These are phyloP conservation scores for Xanthia togata DNA, from an alignment of 2,888 invertebrate species.

Conservation along the genomic window DNA sequence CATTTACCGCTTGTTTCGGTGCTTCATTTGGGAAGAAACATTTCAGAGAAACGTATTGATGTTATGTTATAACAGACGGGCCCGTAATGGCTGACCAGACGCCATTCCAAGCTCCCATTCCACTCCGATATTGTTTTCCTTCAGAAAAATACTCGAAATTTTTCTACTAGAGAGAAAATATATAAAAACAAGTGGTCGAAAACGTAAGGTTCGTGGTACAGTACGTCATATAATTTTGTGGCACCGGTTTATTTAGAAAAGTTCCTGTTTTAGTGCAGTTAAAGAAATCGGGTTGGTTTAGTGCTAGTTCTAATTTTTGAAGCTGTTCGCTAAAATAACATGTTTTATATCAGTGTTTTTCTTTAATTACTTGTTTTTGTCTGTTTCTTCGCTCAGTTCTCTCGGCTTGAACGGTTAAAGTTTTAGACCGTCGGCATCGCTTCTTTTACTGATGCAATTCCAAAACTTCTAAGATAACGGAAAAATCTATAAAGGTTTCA, in stretches of 20 bases:
- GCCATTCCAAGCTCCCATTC: slow-evolving; percentile 64
- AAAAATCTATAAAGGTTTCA: neutral
- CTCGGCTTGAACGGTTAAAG: neutral
- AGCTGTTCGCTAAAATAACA: slow-evolving; percentile 21
- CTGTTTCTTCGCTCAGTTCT: too few relatives aligned
- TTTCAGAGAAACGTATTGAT: slow-evolving; percentile 62
- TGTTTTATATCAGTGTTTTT: slow-evolving; percentile 29
- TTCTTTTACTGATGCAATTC: slow-evolving; percentile 8
- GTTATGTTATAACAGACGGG: slow-evolving; percentile 64
- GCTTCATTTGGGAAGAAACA: slow-evolving; percentile 51
- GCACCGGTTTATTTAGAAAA: slow-evolving; percentile 55
- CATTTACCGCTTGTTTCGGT: slow-evolving; percentile 51
- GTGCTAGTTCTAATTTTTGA: slow-evolving; percentile 48
- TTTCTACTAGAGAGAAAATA: slow-evolving; percentile 53
- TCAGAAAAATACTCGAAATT: slow-evolving; percentile 49
- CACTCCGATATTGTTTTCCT: slow-evolving; percentile 64
- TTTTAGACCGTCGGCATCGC: slow-evolving; percentile 1
- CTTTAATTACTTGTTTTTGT: slow-evolving; percentile 23
- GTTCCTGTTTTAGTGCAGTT: slow-evolving; percentile 55
- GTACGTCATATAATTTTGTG: slow-evolving; percentile 64
- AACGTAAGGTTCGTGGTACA: too few relatives aligned
- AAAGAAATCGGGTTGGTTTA: slow-evolving; percentile 57
- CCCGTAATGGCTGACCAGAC: slow-evolving; percentile 67
- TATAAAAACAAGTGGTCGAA: slow-evolving; percentile 62
- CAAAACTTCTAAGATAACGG: slow-evolving; percentile 1